phyloP scores from a whole-genome alignment of 2,888 invertebrate genomes.

The Noctua pronuba region DNA sequence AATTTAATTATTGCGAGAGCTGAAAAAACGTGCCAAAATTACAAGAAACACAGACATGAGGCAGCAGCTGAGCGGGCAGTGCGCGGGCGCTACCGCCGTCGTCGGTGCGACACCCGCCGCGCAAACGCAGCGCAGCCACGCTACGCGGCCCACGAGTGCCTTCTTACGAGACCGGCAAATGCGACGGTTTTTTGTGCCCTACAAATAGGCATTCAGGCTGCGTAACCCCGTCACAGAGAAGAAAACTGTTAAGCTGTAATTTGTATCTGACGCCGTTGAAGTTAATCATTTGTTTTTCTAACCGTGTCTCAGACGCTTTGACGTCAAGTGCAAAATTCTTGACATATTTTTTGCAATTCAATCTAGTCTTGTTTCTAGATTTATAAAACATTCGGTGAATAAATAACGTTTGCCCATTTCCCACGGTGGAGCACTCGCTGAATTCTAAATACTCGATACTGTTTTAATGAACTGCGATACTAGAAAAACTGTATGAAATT shows the following conservation, averaged over 20 bases:
- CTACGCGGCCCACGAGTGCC: constrained; percentile 24
- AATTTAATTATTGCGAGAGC: constrained; percentile 50
- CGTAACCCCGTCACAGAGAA: constrained; percentile 64
- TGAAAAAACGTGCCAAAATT: constrained; percentile 34
- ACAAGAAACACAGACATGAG: constrained; percentile 16
- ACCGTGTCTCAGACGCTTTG: constrained; percentile 1
- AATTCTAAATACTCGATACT: constrained; percentile 52
- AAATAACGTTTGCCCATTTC: constrained; percentile 50
- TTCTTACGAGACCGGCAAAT: constrained; percentile 55
- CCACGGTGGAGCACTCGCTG: constrained; percentile 50
- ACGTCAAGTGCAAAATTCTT: constrained; percentile 14
- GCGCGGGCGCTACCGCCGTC: background rate
- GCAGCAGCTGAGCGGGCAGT: background rate
- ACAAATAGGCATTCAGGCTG: constrained; percentile 62
- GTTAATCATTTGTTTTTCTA: constrained; percentile 32
- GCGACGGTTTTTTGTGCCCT: constrained; percentile 64
- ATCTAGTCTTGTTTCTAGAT: constrained; percentile 22
- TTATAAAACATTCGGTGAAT: constrained; percentile 34
- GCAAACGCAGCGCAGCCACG: constrained; percentile 13
- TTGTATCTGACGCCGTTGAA: constrained; percentile 28
- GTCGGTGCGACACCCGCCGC: background rate
- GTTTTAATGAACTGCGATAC: constrained; percentile 57
- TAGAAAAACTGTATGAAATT: constrained; percentile 68
- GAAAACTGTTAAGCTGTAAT: constrained; percentile 46
- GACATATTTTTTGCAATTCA: constrained; percentile 17